Percentiles rank a stretch among this genome's conserved stretches.
Conservation (phyloP, 2,797 vertebrate genomes). For the Kryptolebias ocellatus region DNA sequence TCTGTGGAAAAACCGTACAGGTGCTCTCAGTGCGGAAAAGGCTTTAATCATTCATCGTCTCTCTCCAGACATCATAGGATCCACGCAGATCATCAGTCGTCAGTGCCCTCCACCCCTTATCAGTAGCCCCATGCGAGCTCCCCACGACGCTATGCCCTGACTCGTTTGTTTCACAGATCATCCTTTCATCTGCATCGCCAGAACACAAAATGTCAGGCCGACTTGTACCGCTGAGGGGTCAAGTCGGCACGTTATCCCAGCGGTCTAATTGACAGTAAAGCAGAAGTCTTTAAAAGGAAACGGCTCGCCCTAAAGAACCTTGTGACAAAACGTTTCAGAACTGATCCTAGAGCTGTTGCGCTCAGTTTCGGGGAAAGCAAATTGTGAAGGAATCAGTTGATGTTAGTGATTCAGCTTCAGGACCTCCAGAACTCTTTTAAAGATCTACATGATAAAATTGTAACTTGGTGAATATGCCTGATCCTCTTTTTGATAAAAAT, state of each 20-base stretch:
- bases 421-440: slow-evolving; percentile 72
- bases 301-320: slow-evolving; percentile 49
- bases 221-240: slow-evolving; percentile 48
- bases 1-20: slow-evolving; percentile 83
- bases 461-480: slow-evolving; percentile 50
- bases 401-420: slow-evolving; percentile 73
- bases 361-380: slow-evolving; percentile 64
- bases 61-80: slow-evolving; percentile 85
- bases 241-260: slow-evolving; percentile 30
- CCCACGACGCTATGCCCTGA: slow-evolving; percentile 7
- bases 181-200: slow-evolving; percentile 43
- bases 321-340: slow-evolving; percentile 61
- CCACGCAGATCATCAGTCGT: slow-evolving; percentile 81
- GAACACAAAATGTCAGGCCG: slow-evolving; percentile 56
- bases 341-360: slow-evolving; percentile 51
- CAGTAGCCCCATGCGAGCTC: slow-evolving; percentile 29
- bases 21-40: slow-evolving; percentile 86
- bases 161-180: slow-evolving; percentile 48
- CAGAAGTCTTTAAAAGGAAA: slow-evolving; percentile 51
- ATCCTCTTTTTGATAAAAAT: slow-evolving; percentile 50
- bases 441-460: slow-evolving; percentile 60
- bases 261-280: slow-evolving; percentile 46
- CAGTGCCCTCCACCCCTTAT: slow-evolving; percentile 8
- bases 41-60: slow-evolving; percentile 87
- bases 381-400: slow-evolving; percentile 66